These are phyloP conservation scores for Invenusta paracnida DNA, from an alignment of 2,888 invertebrate genomes.

Conservation along the genomic window DNA sequence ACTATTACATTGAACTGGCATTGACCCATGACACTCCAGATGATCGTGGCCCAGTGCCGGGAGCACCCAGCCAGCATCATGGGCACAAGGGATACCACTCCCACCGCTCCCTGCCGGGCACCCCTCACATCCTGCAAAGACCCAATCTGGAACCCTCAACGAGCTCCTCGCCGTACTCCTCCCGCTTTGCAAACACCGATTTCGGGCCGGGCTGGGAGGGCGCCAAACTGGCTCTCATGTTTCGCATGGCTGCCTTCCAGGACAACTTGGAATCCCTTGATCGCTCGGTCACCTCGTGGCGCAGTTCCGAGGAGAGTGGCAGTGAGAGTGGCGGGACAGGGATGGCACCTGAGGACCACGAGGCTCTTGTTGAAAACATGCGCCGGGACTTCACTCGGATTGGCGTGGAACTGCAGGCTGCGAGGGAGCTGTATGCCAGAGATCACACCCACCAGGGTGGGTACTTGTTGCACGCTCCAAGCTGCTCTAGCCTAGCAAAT, in stretches of 20 bases:
- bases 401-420: background rate
- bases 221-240: background rate
- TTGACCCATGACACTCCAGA: no score
- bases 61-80: no score
- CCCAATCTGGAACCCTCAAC: background rate
- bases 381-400: background rate
- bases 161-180: background rate
- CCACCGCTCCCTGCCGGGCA: conserved; percentile 49
- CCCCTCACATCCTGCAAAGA: background rate
- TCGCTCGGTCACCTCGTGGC: background rate
- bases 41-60: no score
- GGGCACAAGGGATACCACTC: no score
- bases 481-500: no score
- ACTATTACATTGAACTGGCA: no score
- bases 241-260: background rate
- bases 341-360: background rate
- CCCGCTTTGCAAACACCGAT: background rate
- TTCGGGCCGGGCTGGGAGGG: background rate
- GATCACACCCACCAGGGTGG: no score
- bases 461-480: no score
- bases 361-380: background rate
- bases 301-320: background rate
- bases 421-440: background rate
- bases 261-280: background rate
- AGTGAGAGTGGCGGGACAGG: background rate